phyloP scores from a whole-genome alignment of 2,113 vertebrate genomes.

The Chrysemys picta region DNA sequence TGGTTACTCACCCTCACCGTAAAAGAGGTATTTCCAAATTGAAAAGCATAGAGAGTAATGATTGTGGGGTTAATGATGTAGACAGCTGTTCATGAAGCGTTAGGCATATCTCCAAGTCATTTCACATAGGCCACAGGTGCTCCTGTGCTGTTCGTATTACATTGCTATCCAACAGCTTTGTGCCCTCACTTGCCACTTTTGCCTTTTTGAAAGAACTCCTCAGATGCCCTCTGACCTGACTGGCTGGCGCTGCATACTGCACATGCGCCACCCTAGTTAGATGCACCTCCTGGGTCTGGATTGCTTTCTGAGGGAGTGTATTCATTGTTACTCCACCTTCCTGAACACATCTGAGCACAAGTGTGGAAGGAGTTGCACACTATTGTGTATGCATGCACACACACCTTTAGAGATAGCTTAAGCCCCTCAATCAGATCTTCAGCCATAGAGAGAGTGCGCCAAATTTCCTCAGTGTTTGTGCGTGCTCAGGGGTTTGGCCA shows the following conservation, averaged over 20 bases:
- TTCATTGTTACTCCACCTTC: neutral
- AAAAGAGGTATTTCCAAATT: neutral
- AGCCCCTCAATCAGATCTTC: neutral
- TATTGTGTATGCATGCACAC: fast-evolving
- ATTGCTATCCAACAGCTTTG: neutral
- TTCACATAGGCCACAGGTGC: neutral
- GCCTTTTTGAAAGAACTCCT: no score
- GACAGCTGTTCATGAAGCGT: neutral
- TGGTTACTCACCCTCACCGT: neutral
- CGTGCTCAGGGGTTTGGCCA: neutral
- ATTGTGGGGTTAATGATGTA: neutral
- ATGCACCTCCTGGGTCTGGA: neutral
- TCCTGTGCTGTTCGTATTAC: neutral
- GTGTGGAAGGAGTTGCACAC: neutral
- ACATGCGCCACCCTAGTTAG: neutral
- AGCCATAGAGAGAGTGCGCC: neutral
- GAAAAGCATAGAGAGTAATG: neutral
- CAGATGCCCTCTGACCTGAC: no score
- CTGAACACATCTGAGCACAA: neutral
- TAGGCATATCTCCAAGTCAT: neutral
- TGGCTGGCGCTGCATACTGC: no score
- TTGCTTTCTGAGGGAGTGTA: neutral
- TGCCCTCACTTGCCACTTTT: no score
- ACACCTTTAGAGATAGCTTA: neutral
- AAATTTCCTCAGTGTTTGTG: neutral